Percentiles rank a stretch among this genome's conserved stretches.
These are phyloP conservation scores for Pterostichus niger DNA, from an alignment of 2,888 invertebrate genomes.

Conservation along the genomic window DNA sequence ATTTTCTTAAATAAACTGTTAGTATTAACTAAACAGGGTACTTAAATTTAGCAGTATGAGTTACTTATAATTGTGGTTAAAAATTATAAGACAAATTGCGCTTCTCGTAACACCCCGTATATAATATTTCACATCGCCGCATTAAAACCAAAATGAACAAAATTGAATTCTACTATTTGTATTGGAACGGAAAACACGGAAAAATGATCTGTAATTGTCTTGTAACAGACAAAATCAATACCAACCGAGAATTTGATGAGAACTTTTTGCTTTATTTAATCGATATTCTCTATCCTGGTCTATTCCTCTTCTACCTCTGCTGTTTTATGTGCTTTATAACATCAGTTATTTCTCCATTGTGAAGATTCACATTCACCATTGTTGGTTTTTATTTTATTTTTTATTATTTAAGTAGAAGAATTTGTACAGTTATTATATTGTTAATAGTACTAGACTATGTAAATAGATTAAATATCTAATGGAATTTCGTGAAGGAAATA, in stretches of 20 bases:
- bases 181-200: conserved; percentile 29
- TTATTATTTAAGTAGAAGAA: neutral
- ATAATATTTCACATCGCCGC: neutral
- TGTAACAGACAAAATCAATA: conserved; percentile 59
- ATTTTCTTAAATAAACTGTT: too few relatives aligned
- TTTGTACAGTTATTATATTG: conserved; percentile 1
- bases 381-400: neutral
- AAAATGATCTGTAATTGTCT: conserved; percentile 60
- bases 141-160: conserved; percentile 32
- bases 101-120: neutral
- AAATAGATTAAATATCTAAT: neutral
- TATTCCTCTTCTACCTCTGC: neutral
- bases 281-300: conserved; percentile 27
- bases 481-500: neutral
- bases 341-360: conserved; percentile 11
- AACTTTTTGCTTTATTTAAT: conserved; percentile 52
- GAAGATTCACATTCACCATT: neutral
- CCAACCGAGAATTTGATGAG: conserved; percentile 19
- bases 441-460: neutral
- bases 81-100: too few relatives aligned
- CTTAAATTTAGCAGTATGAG: too few relatives aligned
- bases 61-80: too few relatives aligned
- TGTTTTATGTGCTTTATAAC: conserved; percentile 4
- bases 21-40: too few relatives aligned
- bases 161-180: conserved; percentile 49